Evolutionary conservation across 2,797 vertebrate genomes (phyloP).

Genomic region (Enteromius unitaeniatus): DNA sequence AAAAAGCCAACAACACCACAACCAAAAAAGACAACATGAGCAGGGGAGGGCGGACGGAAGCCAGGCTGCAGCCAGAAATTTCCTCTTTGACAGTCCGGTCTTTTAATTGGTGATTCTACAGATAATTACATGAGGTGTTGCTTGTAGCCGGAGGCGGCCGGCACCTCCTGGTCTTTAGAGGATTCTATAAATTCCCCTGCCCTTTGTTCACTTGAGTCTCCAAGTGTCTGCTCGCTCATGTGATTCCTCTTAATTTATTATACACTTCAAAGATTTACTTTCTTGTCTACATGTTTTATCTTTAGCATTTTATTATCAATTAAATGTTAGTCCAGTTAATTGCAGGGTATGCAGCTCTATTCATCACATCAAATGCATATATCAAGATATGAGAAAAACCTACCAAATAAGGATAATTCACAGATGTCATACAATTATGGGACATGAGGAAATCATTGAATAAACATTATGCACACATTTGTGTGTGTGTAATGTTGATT

Average conservation of each 20-base stretch:
- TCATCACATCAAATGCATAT: neutral
- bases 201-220: conserved; percentile 60
- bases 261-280: conserved; percentile 3
- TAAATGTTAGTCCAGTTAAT: neutral
- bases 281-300: neutral
- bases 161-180: conserved; percentile 57
- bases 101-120: conserved; percentile 71
- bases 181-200: conserved; percentile 60
- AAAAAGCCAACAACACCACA: conserved; percentile 44
- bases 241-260: conserved; percentile 20
- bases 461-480: neutral
- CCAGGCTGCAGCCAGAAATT: conserved; percentile 37
- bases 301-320: neutral
- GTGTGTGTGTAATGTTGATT: neutral
- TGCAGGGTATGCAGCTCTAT: neutral
- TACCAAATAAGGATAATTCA: neutral
- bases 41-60: conserved; percentile 53
- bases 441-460: neutral
- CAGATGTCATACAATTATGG: neutral
- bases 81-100: conserved; percentile 57
- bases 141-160: conserved; percentile 61
- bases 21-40: conserved; percentile 19
- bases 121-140: conserved; percentile 68
- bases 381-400: neutral
- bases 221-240: conserved; percentile 18